These are phyloP conservation scores for Apogon talboti DNA, from an alignment of 2,797 vertebrate genomes.

Conservation along the genomic window DNA sequence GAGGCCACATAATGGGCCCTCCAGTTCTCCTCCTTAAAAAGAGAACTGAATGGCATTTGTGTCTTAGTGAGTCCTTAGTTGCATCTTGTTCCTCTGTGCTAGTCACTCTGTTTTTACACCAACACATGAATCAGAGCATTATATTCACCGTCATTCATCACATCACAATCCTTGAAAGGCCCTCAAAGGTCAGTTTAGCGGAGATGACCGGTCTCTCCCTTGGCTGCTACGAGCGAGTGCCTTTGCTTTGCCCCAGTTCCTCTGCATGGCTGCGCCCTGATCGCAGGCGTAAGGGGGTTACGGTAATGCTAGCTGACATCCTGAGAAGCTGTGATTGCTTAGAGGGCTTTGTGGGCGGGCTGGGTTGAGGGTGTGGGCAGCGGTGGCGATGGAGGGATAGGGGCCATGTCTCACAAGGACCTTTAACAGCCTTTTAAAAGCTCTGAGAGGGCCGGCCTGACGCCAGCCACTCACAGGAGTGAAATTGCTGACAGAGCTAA, in stretches of 20 bases:
- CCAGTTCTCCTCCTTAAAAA: constrained; percentile 54
- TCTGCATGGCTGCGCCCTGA: constrained; percentile 67
- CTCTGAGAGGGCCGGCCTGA: constrained; percentile 61
- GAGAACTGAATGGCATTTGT: constrained; percentile 53
- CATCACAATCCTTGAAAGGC: constrained; percentile 65
- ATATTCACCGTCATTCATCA: constrained; percentile 60
- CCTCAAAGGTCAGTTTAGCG: constrained; percentile 72
- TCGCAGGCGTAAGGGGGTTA: constrained; percentile 61
- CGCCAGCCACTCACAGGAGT: constrained; percentile 62
- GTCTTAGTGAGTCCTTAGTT: constrained; percentile 44
- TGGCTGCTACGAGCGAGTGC: constrained; percentile 61
- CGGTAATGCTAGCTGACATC: constrained; percentile 82
- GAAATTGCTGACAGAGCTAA: constrained; percentile 67
- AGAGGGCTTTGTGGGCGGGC: constrained; percentile 62
- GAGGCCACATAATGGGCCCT: constrained; percentile 61
- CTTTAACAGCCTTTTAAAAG: constrained; percentile 80
- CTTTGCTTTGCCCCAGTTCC: constrained; percentile 76
- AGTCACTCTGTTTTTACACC: constrained; percentile 66
- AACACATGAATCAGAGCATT: constrained; percentile 65
- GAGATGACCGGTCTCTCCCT: constrained; percentile 64
- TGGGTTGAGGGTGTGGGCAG: constrained; percentile 57
- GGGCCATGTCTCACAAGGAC: constrained; percentile 67
- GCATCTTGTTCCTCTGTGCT: constrained; percentile 44
- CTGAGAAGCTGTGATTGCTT: constrained; percentile 80
- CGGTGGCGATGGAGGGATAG: constrained; percentile 36